These are phyloP conservation scores for Rhagophthalmus giganteus DNA, from an alignment of 2,888 invertebrate species.

Conservation along the genomic window DNA sequence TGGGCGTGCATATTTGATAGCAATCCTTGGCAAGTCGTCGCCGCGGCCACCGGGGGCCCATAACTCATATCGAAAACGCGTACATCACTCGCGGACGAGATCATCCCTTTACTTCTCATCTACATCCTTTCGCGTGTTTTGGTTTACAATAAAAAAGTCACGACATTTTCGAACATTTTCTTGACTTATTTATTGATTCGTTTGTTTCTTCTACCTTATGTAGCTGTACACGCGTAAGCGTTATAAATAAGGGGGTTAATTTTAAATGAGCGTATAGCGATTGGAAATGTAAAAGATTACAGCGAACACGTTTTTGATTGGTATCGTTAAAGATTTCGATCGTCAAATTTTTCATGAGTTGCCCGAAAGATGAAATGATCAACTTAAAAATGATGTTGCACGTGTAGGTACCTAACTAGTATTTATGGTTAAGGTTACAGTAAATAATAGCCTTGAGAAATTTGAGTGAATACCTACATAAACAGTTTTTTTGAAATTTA, in stretches of 20 bases:
- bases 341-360: no score
- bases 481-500: no score
- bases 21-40: slow-evolving; percentile 55
- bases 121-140: slow-evolving; percentile 42
- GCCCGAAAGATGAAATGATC: no score
- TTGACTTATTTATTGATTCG: background rate
- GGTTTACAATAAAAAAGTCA: slow-evolving; percentile 13
- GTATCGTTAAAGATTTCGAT: no score
- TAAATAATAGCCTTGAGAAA: no score
- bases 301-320: no score
- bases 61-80: slow-evolving; percentile 55
- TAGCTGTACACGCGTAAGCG: background rate
- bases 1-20: slow-evolving; percentile 52
- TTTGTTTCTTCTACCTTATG: background rate
- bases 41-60: slow-evolving; percentile 52
- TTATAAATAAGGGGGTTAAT: background rate
- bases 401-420: no score
- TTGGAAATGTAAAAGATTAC: no score
- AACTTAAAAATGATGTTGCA: no score
- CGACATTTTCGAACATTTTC: background rate
- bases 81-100: slow-evolving; percentile 50
- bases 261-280: no score
- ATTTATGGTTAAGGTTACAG: no score
- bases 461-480: no score
- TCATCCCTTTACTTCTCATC: slow-evolving; percentile 42